These are phyloP conservation scores for Synanthedon andrenaeformis DNA, from an alignment of 2,888 invertebrate genomes.

Conservation along the genomic window DNA sequence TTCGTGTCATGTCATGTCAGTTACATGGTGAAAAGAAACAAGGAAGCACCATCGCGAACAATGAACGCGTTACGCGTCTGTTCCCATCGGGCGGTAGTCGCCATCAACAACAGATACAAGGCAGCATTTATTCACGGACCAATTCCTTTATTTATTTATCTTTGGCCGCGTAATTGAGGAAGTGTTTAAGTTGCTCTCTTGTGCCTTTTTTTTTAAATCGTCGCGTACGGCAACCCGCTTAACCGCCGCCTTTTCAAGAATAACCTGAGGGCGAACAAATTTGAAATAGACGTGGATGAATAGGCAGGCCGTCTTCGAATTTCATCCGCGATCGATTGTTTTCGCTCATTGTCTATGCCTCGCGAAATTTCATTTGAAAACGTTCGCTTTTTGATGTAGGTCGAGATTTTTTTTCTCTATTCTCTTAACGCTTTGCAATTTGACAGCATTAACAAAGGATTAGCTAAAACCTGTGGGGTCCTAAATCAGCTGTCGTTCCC, in stretches of 20 bases:
- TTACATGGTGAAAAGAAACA: no score
- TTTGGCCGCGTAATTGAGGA: constrained; percentile 53
- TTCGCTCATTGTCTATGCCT: constrained; percentile 21
- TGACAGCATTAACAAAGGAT: neutral
- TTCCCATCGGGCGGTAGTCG: neutral
- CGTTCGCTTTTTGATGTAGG: constrained; percentile 12
- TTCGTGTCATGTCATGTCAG: no score
- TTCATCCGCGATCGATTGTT: constrained; percentile 9
- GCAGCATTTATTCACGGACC: constrained; percentile 16
- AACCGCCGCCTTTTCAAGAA: constrained; percentile 13
- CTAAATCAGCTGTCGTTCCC: neutral
- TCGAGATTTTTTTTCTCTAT: neutral
- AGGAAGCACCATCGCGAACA: no score
- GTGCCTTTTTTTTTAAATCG: constrained; percentile 22
- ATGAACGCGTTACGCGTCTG: no score
- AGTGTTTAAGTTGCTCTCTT: constrained; percentile 41
- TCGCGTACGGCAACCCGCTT: constrained; percentile 18
- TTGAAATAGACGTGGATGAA: constrained; percentile 9
- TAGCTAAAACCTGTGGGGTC: no score
- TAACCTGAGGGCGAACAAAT: constrained; percentile 1
- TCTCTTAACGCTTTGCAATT: no score
- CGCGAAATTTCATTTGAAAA: constrained; percentile 18
- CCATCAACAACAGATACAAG: constrained; percentile 3
- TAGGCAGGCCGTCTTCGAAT: constrained; percentile 6
- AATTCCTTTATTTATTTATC: constrained; percentile 34